These are phyloP conservation scores for Ecliptopera silaceata DNA, from an alignment of 2,888 invertebrate species.

Conservation along the genomic window DNA sequence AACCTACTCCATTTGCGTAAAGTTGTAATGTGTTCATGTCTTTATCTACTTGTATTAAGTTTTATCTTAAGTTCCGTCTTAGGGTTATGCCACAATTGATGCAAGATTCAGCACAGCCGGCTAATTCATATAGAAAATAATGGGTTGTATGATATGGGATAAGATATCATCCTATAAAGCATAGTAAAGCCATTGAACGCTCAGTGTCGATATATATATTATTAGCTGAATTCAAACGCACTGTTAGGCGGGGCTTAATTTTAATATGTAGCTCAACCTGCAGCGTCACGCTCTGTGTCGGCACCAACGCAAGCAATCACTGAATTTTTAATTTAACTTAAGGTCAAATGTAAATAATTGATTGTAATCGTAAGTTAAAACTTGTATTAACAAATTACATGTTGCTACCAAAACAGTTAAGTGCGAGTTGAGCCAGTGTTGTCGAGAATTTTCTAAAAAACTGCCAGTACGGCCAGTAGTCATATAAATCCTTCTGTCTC, in stretches of 20 bases:
- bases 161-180: no score
- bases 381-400: constrained; percentile 57
- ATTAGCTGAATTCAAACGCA: background rate
- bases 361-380: constrained; percentile 54
- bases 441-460: background rate
- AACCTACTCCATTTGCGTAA: background rate
- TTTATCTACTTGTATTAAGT: constrained; percentile 22
- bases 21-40: constrained; percentile 10
- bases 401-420: constrained; percentile 36
- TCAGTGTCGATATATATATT: background rate
- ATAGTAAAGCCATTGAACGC: background rate
- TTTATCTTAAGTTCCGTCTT: constrained; percentile 25
- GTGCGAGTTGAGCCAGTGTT: constrained; percentile 4
- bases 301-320: constrained; percentile 30
- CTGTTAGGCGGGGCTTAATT: background rate
- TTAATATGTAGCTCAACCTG: constrained; percentile 2
- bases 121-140: background rate
- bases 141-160: background rate
- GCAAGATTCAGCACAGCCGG: background rate
- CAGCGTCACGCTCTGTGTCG: constrained; percentile 8
- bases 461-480: no score
- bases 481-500: no score
- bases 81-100: background rate
- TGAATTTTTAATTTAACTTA: constrained; percentile 51
- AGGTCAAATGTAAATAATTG: constrained; percentile 55